Evolutionary conservation across 2,797 vertebrate genomes (phyloP), one percentile per base, ranked within the genome.

Genomic region (Mus caroli): DNA sequence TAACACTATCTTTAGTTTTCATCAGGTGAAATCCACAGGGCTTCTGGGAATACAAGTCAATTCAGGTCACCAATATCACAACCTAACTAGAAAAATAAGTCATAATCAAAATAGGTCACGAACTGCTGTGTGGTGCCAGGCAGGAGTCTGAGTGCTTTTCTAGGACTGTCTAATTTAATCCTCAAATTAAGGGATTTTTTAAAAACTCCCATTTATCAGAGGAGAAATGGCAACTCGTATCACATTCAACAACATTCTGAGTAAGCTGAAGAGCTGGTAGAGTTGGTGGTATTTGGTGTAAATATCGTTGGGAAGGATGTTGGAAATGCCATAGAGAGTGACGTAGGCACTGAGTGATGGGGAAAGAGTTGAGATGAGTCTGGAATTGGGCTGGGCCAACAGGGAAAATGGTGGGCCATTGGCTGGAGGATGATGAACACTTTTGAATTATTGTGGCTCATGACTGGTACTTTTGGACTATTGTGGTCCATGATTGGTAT

Each of bases 171-270:
- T 90, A 26, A 94, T 75, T 67, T n/a, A 77, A 92, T 92, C 50
- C 5, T 91, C 43, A n/a, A 12, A 62, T 20, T 15, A 56, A 91
- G 31, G 28, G 5, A 88, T 50, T 86, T 28, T 50, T 83, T 4
- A 28, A 34, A n/a, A 37, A 73, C 79, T 92, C 24, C 14, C 40
- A 91, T 54, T 67, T 94, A 89, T 73, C 64, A 94, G 31, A 94
- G 58, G 52, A 88, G n/a, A 78, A 95, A 88, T 28, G 60, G 22
- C 46, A 78, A 82, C 90, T 62, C 26, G 0, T 40, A 5, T 77
- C n/a, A 84, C 90, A 71, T 3, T 91, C 28, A 54, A 15, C 26
- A 43, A 86, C 52, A 64, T 12, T 6, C 0, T 34, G 31, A 62
- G 1, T 56, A 91, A 90, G 31, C 34, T 88, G 13, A n/a, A 58